These are phyloP conservation scores for Mus minutoides DNA, from an alignment of 2,797 vertebrate genomes.

Conservation along the genomic window DNA sequence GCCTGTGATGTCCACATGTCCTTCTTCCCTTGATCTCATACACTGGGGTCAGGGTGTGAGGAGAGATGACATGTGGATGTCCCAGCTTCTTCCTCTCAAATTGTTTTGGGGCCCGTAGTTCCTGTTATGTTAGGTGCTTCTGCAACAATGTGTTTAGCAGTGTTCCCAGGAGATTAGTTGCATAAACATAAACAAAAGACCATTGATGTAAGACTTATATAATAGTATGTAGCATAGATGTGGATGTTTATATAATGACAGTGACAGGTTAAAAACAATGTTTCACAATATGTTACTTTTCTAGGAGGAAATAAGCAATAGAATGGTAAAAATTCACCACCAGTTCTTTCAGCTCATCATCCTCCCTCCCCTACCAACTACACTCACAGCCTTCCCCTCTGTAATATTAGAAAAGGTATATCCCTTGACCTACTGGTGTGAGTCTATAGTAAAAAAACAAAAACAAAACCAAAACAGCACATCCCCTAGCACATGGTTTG, in stretches of 20 bases:
- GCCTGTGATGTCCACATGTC: not conserved
- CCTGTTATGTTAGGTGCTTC: slow-evolving; percentile 27
- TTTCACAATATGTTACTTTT: not conserved
- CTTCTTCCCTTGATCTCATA: not conserved
- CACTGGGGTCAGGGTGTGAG: not conserved
- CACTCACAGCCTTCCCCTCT: not conserved
- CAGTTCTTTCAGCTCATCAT: not conserved
- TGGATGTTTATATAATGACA: not conserved
- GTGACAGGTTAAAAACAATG: not conserved
- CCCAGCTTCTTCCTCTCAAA: not conserved
- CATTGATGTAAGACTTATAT: not conserved
- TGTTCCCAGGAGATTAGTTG: not conserved
- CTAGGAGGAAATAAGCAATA: not conserved
- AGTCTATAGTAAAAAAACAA: not conserved
- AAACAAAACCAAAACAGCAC: too few species aligned
- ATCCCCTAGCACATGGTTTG: not conserved
- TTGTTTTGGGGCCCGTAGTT: not conserved
- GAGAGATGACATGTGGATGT: not conserved
- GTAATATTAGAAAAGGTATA: not conserved
- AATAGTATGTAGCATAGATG: not conserved
- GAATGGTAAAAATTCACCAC: not conserved
- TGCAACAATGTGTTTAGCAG: not conserved
- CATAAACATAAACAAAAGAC: slow-evolving; percentile 5
- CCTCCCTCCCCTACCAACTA: not conserved
- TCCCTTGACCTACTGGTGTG: not conserved